A percentile compares a stretch with the other conserved stretches of the same genome.
Evolutionary conservation across 2,113 vertebrate species (phyloP).

Genomic region (Hemibagrus wyckioides): DNA sequence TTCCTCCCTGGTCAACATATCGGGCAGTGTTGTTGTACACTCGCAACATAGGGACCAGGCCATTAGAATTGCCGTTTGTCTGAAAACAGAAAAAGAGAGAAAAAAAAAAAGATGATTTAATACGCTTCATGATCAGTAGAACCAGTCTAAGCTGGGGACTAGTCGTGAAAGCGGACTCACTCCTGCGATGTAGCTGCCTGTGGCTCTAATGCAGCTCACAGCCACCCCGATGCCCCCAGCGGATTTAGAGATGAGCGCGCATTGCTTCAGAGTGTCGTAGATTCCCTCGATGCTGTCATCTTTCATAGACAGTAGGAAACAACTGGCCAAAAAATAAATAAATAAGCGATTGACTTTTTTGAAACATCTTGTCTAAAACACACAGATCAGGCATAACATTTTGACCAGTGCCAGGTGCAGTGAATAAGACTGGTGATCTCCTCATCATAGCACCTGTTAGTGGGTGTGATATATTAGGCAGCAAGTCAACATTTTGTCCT

Average conservation of each 20-base stretch:
- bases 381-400: too few relatives aligned
- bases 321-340: too few relatives aligned
- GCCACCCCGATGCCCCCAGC: slow-evolving; percentile 94
- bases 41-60: slow-evolving; percentile 93
- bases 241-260: slow-evolving; percentile 94
- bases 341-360: too few relatives aligned
- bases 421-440: too few relatives aligned
- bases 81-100: slow-evolving; percentile 62
- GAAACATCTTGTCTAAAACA: too few relatives aligned
- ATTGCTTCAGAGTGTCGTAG: slow-evolving; percentile 95
- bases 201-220: slow-evolving; percentile 92
- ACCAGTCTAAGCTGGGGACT: background rate
- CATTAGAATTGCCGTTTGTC: slow-evolving; percentile 95
- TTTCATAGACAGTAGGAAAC: slow-evolving; percentile 94
- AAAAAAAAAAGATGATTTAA: background rate
- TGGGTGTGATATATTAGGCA: too few relatives aligned
- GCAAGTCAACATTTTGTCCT: too few relatives aligned
- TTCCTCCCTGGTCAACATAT: slow-evolving; percentile 96
- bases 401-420: too few relatives aligned
- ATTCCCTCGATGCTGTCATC: slow-evolving; percentile 98
- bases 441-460: too few relatives aligned
- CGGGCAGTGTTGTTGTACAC: slow-evolving; percentile 98
- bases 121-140: background rate
- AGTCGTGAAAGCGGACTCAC: slow-evolving; percentile 67
- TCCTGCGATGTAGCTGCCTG: slow-evolving; percentile 96